Conservation (phyloP, 1,140 invertebrate species). For the Holcopasites calliopsidis region DNA sequence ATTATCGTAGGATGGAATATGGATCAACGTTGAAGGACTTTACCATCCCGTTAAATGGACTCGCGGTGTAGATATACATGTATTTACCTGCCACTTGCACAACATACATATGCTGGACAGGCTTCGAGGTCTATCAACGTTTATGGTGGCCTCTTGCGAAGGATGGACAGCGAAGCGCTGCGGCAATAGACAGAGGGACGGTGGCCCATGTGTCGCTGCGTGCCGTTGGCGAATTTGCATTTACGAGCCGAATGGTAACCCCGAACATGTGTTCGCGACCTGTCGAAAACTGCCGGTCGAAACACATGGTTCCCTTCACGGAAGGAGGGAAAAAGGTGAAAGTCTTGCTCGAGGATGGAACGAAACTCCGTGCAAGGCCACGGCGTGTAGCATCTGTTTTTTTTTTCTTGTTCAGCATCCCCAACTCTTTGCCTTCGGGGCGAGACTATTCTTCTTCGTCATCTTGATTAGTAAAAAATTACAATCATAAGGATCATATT, state of each 20-base stretch:
- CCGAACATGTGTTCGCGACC: slow-evolving; percentile 37
- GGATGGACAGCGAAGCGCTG: not conserved
- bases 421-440: not conserved
- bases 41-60: too few relatives aligned
- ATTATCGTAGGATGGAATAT: too few relatives aligned
- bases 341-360: not conserved
- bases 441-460: not conserved
- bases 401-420: not conserved
- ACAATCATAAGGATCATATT: too few relatives aligned
- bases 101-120: not conserved
- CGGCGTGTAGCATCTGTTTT: not conserved
- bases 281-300: not conserved
- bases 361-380: not conserved
- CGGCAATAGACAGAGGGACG: not conserved
- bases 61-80: too few relatives aligned
- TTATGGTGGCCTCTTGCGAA: slow-evolving; percentile 4
- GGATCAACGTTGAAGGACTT: too few relatives aligned
- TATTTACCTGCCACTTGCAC: too few relatives aligned
- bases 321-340: slow-evolving; percentile 4
- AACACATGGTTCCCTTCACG: not conserved
- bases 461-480: too few relatives aligned
- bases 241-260: slow-evolving; percentile 28
- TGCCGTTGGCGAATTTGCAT: slow-evolving; percentile 44
- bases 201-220: slow-evolving; percentile 3
- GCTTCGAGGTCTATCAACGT: not conserved